Percentiles rank a stretch among this genome's conserved stretches.
Conservation (phyloP, 2,113 vertebrate genomes). For the Chloropsis cyanopogon region DNA sequence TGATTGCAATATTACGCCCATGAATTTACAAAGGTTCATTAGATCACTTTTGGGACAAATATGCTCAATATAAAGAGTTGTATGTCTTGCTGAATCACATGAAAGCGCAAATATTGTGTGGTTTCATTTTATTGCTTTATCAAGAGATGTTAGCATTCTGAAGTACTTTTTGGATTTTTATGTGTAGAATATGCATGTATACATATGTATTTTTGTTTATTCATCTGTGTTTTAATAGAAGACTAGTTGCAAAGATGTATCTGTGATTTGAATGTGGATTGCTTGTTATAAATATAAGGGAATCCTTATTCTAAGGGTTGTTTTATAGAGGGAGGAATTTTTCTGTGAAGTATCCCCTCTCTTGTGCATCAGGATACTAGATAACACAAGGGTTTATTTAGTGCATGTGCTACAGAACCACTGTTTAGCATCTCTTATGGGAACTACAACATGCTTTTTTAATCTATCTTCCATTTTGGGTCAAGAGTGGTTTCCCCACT, state of each 20-base stretch:
- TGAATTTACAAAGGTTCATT: neutral
- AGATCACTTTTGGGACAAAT: neutral
- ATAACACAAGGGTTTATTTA: neutral
- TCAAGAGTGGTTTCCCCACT: neutral
- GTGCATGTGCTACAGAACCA: neutral
- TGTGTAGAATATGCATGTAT: neutral
- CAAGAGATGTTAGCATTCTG: neutral
- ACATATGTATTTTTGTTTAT: neutral
- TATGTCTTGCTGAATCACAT: neutral
- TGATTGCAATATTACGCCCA: rapidly evolving
- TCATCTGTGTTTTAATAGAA: neutral
- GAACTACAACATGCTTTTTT: neutral
- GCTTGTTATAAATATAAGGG: neutral
- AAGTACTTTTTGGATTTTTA: neutral
- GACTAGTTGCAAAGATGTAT: neutral
- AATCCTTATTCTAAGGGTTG: neutral
- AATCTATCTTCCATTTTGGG: neutral
- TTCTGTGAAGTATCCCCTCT: neutral
- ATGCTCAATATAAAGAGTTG: neutral
- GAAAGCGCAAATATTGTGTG: neutral
- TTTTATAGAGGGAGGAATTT: neutral
- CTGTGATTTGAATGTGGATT: neutral
- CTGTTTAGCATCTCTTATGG: neutral
- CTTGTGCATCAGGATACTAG: rapidly evolving
- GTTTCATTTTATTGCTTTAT: neutral